These are phyloP conservation scores for Phasianus colchicus DNA, from an alignment of 2,113 vertebrate species.

Conservation along the genomic window DNA sequence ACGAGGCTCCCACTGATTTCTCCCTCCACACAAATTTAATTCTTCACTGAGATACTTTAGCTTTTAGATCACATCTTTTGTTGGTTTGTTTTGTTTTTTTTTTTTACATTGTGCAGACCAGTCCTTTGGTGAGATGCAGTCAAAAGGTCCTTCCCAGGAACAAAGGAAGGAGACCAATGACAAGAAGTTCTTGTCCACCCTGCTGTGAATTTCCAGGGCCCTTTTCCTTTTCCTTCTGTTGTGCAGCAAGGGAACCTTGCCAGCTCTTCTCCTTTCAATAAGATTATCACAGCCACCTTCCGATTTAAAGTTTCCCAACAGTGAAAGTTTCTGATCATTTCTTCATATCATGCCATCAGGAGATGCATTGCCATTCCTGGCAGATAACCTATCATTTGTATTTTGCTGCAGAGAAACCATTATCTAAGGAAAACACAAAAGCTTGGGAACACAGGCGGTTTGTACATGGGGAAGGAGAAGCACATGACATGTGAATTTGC, in stretches of 20 bases:
- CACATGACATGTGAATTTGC: conserved; percentile 52
- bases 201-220: conserved; percentile 24
- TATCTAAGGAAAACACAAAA: conserved; percentile 56
- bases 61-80: fast-evolving
- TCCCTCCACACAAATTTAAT: neutral
- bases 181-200: neutral
- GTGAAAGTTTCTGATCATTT: neutral
- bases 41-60: neutral
- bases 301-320: neutral
- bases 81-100: neutral
- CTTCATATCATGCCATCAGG: fast-evolving
- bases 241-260: neutral
- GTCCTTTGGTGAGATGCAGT: conserved; percentile 11
- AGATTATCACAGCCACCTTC: conserved; percentile 33
- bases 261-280: neutral
- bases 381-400: fast-evolving
- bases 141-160: conserved; percentile 23
- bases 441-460: conserved; percentile 32
- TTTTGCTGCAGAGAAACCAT: neutral
- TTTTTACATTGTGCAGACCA: neutral
- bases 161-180: conserved; percentile 9
- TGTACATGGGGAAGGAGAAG: neutral
- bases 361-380: neutral
- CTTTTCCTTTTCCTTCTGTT: conserved; percentile 59
- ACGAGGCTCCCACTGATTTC: neutral